These are phyloP conservation scores for Lonchura striata DNA, from an alignment of 2,113 vertebrate genomes.

Conservation along the genomic window DNA sequence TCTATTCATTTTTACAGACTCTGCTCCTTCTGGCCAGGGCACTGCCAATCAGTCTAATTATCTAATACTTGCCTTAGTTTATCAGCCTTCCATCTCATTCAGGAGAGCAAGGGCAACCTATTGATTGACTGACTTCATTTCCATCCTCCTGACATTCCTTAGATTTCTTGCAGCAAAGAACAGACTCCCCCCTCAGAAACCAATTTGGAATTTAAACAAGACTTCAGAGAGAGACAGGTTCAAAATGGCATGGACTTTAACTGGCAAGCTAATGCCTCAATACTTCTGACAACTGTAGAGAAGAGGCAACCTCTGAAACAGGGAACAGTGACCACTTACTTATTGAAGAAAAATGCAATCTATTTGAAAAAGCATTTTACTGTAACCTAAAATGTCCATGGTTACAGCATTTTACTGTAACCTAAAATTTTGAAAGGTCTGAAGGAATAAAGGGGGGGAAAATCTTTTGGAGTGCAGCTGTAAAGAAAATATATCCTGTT, in stretches of 20 bases:
- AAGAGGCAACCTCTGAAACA: background rate
- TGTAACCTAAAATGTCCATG: background rate
- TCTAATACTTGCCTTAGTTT: background rate
- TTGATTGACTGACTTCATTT: background rate
- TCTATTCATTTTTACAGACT: background rate
- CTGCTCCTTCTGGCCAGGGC: background rate
- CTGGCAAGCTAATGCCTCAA: background rate
- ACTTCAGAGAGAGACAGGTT: background rate
- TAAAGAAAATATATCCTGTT: background rate
- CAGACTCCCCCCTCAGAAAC: background rate
- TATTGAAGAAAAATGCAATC: background rate
- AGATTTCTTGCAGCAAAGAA: background rate
- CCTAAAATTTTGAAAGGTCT: constrained; percentile 9
- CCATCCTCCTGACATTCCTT: background rate
- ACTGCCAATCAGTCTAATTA: background rate
- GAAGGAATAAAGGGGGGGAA: background rate
- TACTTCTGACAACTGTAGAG: background rate
- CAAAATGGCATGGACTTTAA: background rate
- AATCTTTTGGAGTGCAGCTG: background rate
- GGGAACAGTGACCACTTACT: background rate
- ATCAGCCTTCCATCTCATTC: background rate
- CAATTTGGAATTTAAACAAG: background rate
- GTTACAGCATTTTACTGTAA: background rate
- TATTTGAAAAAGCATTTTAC: constrained; percentile 25
- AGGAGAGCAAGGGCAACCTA: background rate